These are phyloP conservation scores for Meganola albula DNA, from an alignment of 2,888 invertebrate species.

Conservation along the genomic window DNA sequence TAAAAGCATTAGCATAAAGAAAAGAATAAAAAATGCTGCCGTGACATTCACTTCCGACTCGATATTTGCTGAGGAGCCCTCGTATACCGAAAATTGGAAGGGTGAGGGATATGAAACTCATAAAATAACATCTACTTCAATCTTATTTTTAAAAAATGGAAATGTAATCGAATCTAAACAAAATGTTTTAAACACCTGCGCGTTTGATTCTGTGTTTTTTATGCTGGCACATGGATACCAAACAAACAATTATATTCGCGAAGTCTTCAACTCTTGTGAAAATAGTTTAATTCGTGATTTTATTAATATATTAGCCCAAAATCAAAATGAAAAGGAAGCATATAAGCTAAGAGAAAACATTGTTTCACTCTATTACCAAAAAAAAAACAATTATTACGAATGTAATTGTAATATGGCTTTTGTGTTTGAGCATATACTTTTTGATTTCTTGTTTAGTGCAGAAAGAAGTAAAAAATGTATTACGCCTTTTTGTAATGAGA, in stretches of 20 bases:
- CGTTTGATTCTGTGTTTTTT: slow-evolving; percentile 12
- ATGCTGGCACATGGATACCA: slow-evolving; percentile 10
- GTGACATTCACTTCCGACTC: slow-evolving; percentile 10
- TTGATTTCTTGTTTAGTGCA: slow-evolving; percentile 7
- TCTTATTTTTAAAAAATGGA: slow-evolving; percentile 10
- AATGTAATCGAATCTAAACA: slow-evolving; percentile 9
- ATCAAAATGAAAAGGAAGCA: slow-evolving; percentile 9
- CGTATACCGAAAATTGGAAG: slow-evolving; percentile 11
- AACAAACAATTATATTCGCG: slow-evolving; percentile 9
- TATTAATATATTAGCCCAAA: slow-evolving; percentile 11
- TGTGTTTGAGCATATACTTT: slow-evolving; percentile 9
- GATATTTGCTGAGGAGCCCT: slow-evolving; percentile 11
- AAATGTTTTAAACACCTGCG: slow-evolving; percentile 11
- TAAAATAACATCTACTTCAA: slow-evolving; percentile 10
- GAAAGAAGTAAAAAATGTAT: slow-evolving; percentile 9
- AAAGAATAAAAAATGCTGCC: slow-evolving; percentile 10
- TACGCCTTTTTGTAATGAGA: slow-evolving; percentile 9
- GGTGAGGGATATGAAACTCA: slow-evolving; percentile 12
- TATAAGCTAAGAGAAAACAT: slow-evolving; percentile 10
- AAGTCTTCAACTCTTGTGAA: slow-evolving; percentile 7
- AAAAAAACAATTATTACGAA: slow-evolving; percentile 10
- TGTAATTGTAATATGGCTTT: slow-evolving; percentile 14
- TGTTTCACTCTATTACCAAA: slow-evolving; percentile 8
- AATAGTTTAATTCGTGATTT: slow-evolving; percentile 9
- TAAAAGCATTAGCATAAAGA: slow-evolving; percentile 9